Percentiles rank a stretch among this genome's conserved stretches.
Evolutionary conservation across 2,797 vertebrate genomes (phyloP).

Genomic region (Streptopelia turtur): DNA sequence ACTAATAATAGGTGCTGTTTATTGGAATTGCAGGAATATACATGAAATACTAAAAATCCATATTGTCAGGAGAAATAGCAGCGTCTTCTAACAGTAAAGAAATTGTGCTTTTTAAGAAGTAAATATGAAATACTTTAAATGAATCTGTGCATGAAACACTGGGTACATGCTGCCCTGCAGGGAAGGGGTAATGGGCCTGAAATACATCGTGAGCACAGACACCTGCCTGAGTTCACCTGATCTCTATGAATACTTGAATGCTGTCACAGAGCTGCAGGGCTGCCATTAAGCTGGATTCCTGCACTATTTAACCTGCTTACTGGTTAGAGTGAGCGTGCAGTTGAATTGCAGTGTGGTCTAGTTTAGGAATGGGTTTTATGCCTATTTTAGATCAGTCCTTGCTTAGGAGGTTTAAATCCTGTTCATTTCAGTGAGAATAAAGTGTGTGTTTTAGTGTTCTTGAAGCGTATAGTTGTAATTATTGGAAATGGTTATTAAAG

Average conservation of each 20-base stretch:
- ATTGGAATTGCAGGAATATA: neutral
- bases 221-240: neutral
- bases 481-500: neutral
- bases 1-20: neutral
- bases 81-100: neutral
- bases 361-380: neutral
- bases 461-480: neutral
- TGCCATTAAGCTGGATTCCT: neutral
- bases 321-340: neutral
- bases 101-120: neutral
- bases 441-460: neutral
- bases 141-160: constrained; percentile 2
- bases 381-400: neutral
- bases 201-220: neutral
- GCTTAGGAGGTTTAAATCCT: neutral
- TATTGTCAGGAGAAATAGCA: neutral
- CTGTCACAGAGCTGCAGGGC: neutral
- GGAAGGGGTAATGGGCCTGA: neutral
- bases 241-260: neutral
- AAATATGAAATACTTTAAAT: neutral
- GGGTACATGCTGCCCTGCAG: neutral
- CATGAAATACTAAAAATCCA: neutral
- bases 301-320: neutral
- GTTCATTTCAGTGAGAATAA: neutral
- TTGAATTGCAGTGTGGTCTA: neutral